Evolutionary conservation across 2,113 vertebrate species (phyloP).

Genomic region (Willisornis vidua): DNA sequence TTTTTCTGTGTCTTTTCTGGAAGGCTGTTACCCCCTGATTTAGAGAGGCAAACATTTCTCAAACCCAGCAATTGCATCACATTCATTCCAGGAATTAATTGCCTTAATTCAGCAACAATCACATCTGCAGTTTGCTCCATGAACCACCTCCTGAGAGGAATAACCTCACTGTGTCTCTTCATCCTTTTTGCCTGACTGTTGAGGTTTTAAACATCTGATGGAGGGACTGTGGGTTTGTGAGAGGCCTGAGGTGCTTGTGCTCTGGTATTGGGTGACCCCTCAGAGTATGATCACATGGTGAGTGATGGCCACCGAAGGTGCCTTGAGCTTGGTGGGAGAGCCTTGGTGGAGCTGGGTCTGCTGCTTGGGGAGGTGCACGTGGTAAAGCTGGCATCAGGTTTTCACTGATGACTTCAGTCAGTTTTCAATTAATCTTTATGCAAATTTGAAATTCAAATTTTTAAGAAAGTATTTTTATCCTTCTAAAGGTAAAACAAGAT

Average conservation of each 20-base stretch:
- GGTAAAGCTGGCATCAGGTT: background rate
- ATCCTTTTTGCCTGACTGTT: background rate
- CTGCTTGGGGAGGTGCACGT: rapidly evolving
- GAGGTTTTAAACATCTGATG: background rate
- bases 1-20: background rate
- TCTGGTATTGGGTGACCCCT: background rate
- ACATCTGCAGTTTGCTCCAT: background rate
- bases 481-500: background rate
- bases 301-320: background rate
- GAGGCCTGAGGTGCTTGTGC: background rate
- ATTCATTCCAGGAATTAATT: background rate
- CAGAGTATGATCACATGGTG: rapidly evolving
- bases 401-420: background rate
- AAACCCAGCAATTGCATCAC: background rate
- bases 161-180: background rate
- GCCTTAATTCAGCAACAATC: background rate
- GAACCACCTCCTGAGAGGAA: background rate
- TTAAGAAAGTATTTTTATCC: background rate
- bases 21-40: background rate
- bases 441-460: background rate
- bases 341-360: background rate
- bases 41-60: background rate
- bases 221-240: background rate
- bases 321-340: background rate
- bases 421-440: background rate